Conservation (phyloP, 1,140 invertebrate species). For the Brachystomella parvula region DNA sequence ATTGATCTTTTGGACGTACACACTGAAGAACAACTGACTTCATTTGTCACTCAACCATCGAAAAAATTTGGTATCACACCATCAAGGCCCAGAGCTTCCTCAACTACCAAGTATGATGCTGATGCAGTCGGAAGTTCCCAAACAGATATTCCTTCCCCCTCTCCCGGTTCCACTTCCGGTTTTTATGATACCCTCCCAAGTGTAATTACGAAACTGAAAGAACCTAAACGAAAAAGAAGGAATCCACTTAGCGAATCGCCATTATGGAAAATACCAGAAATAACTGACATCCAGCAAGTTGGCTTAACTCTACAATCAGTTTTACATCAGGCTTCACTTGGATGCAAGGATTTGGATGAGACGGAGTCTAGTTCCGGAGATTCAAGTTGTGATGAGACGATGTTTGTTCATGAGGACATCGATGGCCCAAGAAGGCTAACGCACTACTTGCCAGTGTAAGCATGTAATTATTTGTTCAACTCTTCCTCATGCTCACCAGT, state of each 20-base stretch:
- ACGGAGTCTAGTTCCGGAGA: not conserved
- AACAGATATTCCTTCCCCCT: not conserved
- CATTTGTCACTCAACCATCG: not conserved
- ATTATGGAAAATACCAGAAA: not conserved
- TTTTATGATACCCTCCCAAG: not conserved
- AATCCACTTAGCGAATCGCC: not conserved
- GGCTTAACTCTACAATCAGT: not conserved
- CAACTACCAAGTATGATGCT: not conserved
- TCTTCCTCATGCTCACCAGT: not conserved
- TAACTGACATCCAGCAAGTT: not conserved
- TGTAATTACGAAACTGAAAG: not conserved
- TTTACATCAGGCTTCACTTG: not conserved
- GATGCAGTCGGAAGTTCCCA: not conserved
- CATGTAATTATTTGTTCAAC: not conserved
- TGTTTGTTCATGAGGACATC: not conserved
- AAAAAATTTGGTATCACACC: not conserved
- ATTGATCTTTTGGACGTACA: not conserved
- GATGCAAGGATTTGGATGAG: not conserved
- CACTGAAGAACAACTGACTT: not conserved
- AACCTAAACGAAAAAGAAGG: not conserved
- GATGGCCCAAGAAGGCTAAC: not conserved
- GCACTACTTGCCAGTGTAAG: slow-evolving; percentile 1
- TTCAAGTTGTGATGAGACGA: slow-evolving; percentile 1
- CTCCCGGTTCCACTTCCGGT: not conserved
- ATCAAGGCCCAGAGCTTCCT: not conserved